These are phyloP conservation scores for Schizopygopsis pylzovi DNA, from an alignment of 2,797 vertebrate genomes.

Conservation along the genomic window DNA sequence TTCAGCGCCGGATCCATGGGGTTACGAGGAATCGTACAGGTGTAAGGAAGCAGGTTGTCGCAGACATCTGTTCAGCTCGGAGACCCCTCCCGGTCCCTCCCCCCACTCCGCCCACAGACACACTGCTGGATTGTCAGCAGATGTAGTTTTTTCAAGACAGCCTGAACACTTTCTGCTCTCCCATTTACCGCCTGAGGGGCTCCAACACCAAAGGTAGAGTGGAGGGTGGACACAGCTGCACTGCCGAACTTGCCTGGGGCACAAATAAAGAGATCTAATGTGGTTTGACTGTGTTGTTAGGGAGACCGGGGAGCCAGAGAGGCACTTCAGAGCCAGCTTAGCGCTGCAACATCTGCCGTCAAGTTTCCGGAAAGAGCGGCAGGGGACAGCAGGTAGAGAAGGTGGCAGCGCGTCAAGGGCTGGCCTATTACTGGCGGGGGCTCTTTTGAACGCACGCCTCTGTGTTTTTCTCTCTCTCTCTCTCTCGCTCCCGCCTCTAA, in stretches of 20 bases:
- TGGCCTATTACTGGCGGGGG: conserved; percentile 75
- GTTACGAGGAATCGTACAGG: conserved; percentile 84
- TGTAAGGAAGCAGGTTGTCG: conserved; percentile 88
- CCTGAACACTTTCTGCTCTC: conserved; percentile 78
- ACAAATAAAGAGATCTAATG: conserved; percentile 95
- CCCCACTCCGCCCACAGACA: conserved; percentile 75
- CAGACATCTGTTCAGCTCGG: conserved; percentile 87
- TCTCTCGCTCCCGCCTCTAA: conserved; percentile 68
- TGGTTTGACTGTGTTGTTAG: conserved; percentile 88
- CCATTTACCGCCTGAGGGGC: conserved; percentile 88
- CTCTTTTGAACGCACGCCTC: conserved; percentile 80
- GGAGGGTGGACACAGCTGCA: conserved; percentile 95
- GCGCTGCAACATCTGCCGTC: conserved; percentile 90
- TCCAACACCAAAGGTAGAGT: conserved; percentile 91
- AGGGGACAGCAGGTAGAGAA: conserved; percentile 91
- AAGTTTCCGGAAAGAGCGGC: conserved; percentile 87
- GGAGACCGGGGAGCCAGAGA: conserved; percentile 84
- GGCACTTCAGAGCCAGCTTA: conserved; percentile 96
- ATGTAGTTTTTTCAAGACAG: conserved; percentile 75
- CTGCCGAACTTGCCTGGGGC: conserved; percentile 91
- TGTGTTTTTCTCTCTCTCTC: neutral
- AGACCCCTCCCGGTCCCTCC: conserved; percentile 72
- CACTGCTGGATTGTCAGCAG: conserved; percentile 85
- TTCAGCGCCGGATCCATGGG: conserved; percentile 74
- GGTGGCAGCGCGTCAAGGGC: conserved; percentile 75